These are phyloP conservation scores for Ceramica pisi DNA, from an alignment of 2,888 invertebrate species.

Conservation along the genomic window DNA sequence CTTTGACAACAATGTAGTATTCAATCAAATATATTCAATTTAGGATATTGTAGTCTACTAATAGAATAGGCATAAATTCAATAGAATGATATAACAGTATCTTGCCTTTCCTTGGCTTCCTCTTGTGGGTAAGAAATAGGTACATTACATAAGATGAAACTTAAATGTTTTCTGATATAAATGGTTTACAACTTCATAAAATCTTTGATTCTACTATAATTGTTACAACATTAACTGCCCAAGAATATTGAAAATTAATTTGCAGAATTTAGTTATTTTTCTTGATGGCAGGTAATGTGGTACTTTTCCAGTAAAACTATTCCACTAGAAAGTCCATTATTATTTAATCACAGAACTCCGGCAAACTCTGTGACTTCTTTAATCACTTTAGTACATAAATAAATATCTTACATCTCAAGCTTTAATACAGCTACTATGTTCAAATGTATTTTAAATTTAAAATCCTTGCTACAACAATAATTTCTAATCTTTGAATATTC, in stretches of 20 bases:
- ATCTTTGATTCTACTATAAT: no score
- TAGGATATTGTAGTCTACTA: neutral
- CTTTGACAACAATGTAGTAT: neutral
- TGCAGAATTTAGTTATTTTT: neutral
- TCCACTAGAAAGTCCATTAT: no score
- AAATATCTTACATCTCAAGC: slow-evolving; percentile 1
- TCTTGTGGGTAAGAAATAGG: neutral
- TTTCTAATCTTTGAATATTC: slow-evolving; percentile 8
- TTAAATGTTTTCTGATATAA: slow-evolving; percentile 15
- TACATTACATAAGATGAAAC: slow-evolving; percentile 28
- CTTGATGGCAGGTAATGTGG: no score
- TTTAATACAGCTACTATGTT: neutral
- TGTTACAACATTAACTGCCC: no score
- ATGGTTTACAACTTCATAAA: no score
- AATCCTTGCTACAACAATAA: slow-evolving; percentile 17
- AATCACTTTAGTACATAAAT: slow-evolving; percentile 2
- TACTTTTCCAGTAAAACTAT: no score
- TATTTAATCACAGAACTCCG: neutral
- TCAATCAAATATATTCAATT: neutral
- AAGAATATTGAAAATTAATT: neutral
- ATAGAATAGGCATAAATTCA: neutral
- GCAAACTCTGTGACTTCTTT: neutral
- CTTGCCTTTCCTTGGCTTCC: slow-evolving; percentile 14
- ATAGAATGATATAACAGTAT: no score
- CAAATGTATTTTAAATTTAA: neutral